Base-by-base conservation (phyloP, 1,140 invertebrate species). In the Sinella curviseta region DNA sequence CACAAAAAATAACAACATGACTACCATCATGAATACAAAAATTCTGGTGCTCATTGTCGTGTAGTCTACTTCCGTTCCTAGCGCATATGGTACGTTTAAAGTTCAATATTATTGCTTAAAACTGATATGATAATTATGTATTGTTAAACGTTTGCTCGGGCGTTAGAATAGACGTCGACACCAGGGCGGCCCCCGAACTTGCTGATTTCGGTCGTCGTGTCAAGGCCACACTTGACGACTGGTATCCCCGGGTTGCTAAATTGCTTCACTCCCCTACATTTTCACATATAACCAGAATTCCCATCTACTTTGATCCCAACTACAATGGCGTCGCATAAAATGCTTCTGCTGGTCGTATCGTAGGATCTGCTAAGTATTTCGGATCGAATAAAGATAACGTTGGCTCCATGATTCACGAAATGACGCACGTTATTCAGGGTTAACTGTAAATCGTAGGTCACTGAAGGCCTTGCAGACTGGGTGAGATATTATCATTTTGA, bases 311-410 rank as follows among this genome's bases (percentile, higher is more conserved):
- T 75, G 82, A 83, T 39, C 80, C 82, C 4, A 78, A 76, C 33
- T 83, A 83, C 28, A 77, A 83, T 55, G 82, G 82, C 3, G 80
- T 83, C n/a, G 82, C 82, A 2, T 83, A n/a, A n/a, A n/a, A 83
- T 55, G 80, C 82, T n/a, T 16, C 48, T 3, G 78, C 78, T 17
- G 67, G 36, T 17, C 48, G 65, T 3, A 83, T 83, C 35, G 78
- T 80, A 0, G 82, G 82, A 8, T 30, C 77, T 26, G 80, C 80
- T 14, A 77, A 83, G 20, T 83, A 83, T 70, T 83, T 80, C 70
- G 16, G 82, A 28, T 31, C 8, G 8, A 36, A 78, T 70, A 34
- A 73, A 36, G 77, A 81, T 31, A 80, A 83, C 55, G 74, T 83
- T 54, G 82, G 82, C 8, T 80, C 80, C 0, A 81, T 83, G 80